phyloP scores from a whole-genome alignment of 2,113 vertebrate species.

The Maccullochella peelii region DNA sequence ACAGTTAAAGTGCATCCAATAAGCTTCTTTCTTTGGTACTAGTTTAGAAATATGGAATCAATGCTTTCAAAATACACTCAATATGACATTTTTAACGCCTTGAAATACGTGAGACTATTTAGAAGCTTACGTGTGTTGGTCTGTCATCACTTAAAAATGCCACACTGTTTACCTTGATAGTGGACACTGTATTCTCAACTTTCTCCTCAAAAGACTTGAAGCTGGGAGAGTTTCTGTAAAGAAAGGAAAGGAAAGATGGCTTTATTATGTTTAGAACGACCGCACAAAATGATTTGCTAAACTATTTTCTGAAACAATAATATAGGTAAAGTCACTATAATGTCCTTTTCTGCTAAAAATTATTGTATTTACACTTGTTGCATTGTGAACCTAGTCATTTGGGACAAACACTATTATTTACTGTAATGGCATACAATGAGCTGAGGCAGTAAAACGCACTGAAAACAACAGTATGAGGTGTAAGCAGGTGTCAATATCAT shows the following conservation, averaged over 20 bases:
- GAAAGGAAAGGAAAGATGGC: not conserved
- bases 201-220: conserved; percentile 98
- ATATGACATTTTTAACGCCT: not conserved
- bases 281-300: not conserved
- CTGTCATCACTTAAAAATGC: too few relatives aligned
- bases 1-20: too few relatives aligned
- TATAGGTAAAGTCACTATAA: not conserved
- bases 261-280: not conserved
- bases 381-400: not conserved
- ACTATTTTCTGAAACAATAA: too few relatives aligned
- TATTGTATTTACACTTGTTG: not conserved
- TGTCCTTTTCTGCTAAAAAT: not conserved
- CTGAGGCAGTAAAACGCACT: not conserved
- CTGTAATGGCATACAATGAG: not conserved
- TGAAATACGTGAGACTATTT: not conserved
- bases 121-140: not conserved
- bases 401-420: not conserved
- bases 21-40: too few relatives aligned
- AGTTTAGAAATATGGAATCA: too few relatives aligned
- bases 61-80: not conserved
- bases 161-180: conserved; percentile 89
- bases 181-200: conserved; percentile 95
- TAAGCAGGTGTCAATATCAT: not conserved
- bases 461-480: not conserved
- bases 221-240: conserved; percentile 94